Percentiles rank a stretch among this genome's conserved stretches.
phyloP scores from a whole-genome alignment of 2,797 vertebrate species.

The Ceryle rudis region DNA sequence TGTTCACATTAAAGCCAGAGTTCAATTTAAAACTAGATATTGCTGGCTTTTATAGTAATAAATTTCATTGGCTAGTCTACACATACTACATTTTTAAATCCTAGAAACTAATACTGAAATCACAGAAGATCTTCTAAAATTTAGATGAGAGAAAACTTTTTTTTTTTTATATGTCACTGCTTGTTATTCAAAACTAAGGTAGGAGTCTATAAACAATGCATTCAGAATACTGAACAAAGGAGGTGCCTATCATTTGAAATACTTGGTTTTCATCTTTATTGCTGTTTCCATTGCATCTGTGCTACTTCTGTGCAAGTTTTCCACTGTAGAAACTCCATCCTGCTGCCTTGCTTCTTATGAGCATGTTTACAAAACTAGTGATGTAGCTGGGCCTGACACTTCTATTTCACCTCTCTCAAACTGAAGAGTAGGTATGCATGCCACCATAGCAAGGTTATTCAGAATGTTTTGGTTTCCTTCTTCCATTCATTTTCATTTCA shows the following conservation, averaged over 20 bases:
- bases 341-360: constrained; percentile 97
- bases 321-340: constrained; percentile 94
- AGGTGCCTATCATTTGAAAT: constrained; percentile 73
- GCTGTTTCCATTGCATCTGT: constrained; percentile 87
- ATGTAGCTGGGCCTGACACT: constrained; percentile 90
- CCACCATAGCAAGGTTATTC: constrained; percentile 77
- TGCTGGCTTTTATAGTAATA: neutral
- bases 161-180: neutral
- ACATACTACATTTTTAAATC: neutral
- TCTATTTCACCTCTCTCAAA: constrained; percentile 96
- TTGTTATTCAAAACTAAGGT: neutral
- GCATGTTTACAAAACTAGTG: constrained; percentile 93
- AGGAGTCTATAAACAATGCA: neutral
- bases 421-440: constrained; percentile 98
- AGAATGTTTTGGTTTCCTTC: neutral
- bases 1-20: neutral
- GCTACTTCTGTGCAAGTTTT: constrained; percentile 95
- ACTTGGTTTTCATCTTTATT: constrained; percentile 77
- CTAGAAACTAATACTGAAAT: neutral
- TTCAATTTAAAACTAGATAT: neutral
- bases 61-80: neutral
- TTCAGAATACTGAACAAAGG: constrained; percentile 6
- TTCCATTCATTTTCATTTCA: constrained; percentile 68
- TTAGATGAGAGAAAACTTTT: neutral
- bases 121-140: neutral